Evolutionary conservation across 1,140 invertebrate species (phyloP), one percentile per base, ranked within the genome.

Genomic region (Sitobion miscanthi): DNA sequence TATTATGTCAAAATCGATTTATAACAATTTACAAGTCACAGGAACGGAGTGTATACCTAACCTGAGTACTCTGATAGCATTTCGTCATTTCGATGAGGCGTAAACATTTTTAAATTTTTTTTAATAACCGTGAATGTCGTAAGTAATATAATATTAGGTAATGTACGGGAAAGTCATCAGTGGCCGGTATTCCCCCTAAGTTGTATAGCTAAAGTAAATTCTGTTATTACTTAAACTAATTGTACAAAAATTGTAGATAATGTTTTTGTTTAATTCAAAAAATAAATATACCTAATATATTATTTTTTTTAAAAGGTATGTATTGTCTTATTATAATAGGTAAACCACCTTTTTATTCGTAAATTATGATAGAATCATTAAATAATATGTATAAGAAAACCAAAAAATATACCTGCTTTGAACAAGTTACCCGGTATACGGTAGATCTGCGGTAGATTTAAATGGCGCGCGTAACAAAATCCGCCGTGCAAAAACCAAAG

Each of bases 381-480:
- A 42, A 42, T 42, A 42, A 42, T 42, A 30, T 30, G 11, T 14
- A 69, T 8, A 57, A n/a, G 4, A 77, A 77, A 77, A 77, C 30
- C 1, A 14, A 5, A 7, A 5, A 4, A n/a, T 17, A n/a, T 17
- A n/a, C 5, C n/a, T 35, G 14, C 14, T 17, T 4, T n/a, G 0
- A n/a, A 77, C 30, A 30, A 77, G 62, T 77, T 77, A 77, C 62
- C 62, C 4, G 9, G 62, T n/a, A n/a, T 77, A 35, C 5, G 4
- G 17, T n/a, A 4, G 14, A 11, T 52, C 62, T n/a, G 30, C 25
- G 57, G 57, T 62, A 23, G 8, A n/a, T 14, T 69, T 3, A 69
- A 30, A n/a, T 77, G 14, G 4, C 23, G 57, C 20, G 30, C 30
- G 30, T n/a, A n/a, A n/a, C 14, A 17, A 77, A 77, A 17, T 35